phyloP scores from a whole-genome alignment of 30 jellyfish, hydroid and myxozoan genomes.

The Hydra vulgaris region DNA sequence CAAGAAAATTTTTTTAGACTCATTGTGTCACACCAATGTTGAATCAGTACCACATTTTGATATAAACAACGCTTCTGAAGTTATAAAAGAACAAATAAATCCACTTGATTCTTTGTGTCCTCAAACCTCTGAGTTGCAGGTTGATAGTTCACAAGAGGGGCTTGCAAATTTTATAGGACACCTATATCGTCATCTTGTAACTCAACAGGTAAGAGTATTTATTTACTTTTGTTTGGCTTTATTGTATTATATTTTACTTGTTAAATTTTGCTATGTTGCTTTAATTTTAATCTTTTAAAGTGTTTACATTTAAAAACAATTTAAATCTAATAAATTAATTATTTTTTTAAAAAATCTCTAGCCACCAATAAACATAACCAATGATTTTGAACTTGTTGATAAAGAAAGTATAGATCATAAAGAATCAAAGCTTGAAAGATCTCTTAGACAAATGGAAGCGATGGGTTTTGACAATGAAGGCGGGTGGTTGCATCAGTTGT shows the following conservation, averaged over 20 bases:
- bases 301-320: background rate
- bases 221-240: too few species aligned
- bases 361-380: conserved; percentile 20
- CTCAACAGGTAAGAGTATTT: background rate
- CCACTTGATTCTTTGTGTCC: background rate
- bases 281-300: too few species aligned
- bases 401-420: conserved; percentile 28
- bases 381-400: conserved; percentile 39
- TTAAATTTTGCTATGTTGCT: too few species aligned
- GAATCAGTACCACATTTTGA: background rate
- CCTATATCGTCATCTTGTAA: background rate
- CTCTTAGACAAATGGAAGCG: conserved; percentile 70
- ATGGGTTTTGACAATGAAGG: conserved; percentile 96
- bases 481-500: conserved; percentile 89
- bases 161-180: background rate
- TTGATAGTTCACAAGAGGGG: background rate
- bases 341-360: too few species aligned
- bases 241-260: too few species aligned
- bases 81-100: background rate
- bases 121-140: background rate
- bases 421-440: conserved; percentile 54
- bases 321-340: too few species aligned
- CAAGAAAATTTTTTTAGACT: background rate
- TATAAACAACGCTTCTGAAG: background rate
- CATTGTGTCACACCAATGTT: background rate